These are phyloP conservation scores for Myoxocephalus aenaeus DNA, from an alignment of 2,797 vertebrate genomes.

Conservation along the genomic window DNA sequence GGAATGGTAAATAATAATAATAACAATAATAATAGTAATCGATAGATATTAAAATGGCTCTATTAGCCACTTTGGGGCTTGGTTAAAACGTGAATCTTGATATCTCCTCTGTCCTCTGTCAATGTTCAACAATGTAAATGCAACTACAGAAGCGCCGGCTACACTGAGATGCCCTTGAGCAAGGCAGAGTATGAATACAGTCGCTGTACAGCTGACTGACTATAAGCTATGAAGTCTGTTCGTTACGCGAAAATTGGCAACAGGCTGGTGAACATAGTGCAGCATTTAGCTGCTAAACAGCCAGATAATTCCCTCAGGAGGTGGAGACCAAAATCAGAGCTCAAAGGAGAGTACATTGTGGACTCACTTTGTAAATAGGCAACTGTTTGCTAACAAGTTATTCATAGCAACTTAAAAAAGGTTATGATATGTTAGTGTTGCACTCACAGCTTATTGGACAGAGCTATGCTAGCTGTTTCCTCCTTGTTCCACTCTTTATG, in stretches of 20 bases:
- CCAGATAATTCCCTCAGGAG: neutral
- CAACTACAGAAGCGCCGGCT: neutral
- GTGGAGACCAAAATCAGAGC: neutral
- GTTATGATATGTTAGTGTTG: neutral
- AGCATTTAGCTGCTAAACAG: neutral
- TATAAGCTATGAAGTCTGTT: neutral
- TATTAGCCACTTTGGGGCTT: too few species aligned
- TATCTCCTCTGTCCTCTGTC: neutral
- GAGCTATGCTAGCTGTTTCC: neutral
- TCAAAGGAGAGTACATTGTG: neutral
- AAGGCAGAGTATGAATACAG: neutral
- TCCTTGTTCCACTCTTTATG: neutral
- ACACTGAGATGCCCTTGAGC: neutral
- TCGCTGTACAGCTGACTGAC: neutral
- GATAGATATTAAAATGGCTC: neutral
- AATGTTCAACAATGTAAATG: neutral
- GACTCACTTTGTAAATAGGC: neutral
- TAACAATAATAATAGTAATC: neutral
- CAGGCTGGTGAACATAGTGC: neutral
- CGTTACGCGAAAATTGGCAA: neutral
- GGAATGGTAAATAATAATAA: neutral
- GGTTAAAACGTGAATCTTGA: neutral
- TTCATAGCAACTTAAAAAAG: neutral
- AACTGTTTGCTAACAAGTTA: neutral
- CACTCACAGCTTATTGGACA: neutral